Base-by-base conservation (phyloP, 1,140 invertebrate genomes). In the Eumaeus atala region DNA sequence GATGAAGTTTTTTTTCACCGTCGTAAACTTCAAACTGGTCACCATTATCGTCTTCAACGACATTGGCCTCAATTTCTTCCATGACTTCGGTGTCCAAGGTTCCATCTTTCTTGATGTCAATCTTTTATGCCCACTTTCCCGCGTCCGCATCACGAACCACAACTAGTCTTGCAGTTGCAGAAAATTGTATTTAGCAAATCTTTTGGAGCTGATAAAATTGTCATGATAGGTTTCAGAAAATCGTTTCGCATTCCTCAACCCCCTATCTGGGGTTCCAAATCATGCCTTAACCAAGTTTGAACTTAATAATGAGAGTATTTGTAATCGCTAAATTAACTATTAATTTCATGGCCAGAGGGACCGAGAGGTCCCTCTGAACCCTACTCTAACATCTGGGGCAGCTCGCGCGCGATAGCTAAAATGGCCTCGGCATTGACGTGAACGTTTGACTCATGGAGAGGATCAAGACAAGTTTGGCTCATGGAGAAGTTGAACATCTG, bases 101-200 rank as follows among this genome's bases (percentile, higher is more conserved):
- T 48, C 48, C 36, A 40, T 62, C 48, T 62, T 62, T 53, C 38
- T 58, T 51, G 42, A 55, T 47, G 47, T 62, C 52, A 11, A 51
- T 62, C 52, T 54, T 51, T 55, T 58, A 58, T 54, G 48, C 91
- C n/a, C 48, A 9, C 35, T 37, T 37, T 37, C 35, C 35, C 9
- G 35, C 35, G 9, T 37, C 38, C 38, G 12, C 40, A 42, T n/a
- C 40, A 14, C 11, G 40, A 42, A 42, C 40, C 40, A 42, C 40
- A 42, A 42, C 40, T 14, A 42, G 4, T 42, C 12, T 42, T 42
- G 40, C 40, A 42, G 12, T 42, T 42, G 40, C 40, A 42, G 12
- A 42, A 42, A 14, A 42, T 42, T 42, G 12, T 12, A 12, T 42
- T 42, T 42, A 42, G 40, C 12, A 42, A 12, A 14, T 42, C 12